Conservation (phyloP, 2,888 invertebrate genomes). For the Andrena trimmerana region DNA sequence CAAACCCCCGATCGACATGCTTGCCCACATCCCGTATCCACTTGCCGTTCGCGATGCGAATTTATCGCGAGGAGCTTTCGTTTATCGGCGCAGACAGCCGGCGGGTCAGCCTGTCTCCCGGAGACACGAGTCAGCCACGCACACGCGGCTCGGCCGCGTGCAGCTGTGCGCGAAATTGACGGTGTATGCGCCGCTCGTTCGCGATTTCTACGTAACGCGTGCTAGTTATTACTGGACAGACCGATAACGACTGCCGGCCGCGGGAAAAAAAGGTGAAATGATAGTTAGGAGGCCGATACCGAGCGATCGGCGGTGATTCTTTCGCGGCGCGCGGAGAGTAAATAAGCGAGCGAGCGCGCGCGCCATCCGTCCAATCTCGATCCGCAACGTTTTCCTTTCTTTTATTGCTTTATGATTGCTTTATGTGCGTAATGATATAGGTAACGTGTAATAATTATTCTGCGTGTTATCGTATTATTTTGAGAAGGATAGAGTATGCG, state of each 20-base stretch:
- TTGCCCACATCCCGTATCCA: background rate
- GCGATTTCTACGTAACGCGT: constrained; percentile 50
- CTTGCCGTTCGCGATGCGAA: constrained; percentile 40
- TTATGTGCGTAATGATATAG: background rate
- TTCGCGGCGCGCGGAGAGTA: background rate
- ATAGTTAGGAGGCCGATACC: constrained; percentile 24
- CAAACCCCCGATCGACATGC: constrained; percentile 20
- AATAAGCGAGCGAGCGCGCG: constrained; percentile 12
- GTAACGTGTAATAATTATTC: background rate
- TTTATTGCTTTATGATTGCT: background rate
- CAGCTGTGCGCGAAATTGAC: constrained; percentile 68
- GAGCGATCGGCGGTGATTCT: background rate
- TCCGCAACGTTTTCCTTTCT: background rate
- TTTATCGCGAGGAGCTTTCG: constrained; percentile 47
- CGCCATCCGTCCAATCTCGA: background rate
- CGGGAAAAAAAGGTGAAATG: constrained; percentile 8
- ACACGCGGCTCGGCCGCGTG: background rate
- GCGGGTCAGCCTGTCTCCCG: constrained; percentile 39
- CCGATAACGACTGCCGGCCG: constrained; percentile 20
- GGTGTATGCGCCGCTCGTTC: constrained; percentile 49
- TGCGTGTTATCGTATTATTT: no score
- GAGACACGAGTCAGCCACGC: constrained; percentile 21
- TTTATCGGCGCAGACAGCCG: constrained; percentile 57
- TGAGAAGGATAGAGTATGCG: no score
- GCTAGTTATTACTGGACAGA: constrained; percentile 60